These are phyloP conservation scores for Zonotrichia leucophrys DNA, from an alignment of 2,113 vertebrate genomes.

Conservation along the genomic window DNA sequence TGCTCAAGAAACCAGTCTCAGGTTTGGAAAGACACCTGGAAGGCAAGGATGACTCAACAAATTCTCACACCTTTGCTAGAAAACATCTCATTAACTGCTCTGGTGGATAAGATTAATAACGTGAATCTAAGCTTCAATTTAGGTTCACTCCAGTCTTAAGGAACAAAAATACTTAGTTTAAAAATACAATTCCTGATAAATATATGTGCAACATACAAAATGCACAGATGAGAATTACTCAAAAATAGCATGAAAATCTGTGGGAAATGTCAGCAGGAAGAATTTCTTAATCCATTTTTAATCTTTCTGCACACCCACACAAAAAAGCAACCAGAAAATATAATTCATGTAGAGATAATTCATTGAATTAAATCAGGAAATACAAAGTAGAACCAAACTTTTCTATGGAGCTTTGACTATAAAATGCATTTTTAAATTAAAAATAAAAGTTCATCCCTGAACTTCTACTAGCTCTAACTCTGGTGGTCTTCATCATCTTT, in stretches of 20 bases:
- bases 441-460: not conserved
- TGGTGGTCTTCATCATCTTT: not conserved
- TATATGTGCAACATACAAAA: not conserved
- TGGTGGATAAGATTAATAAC: not conserved
- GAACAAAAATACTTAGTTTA: not conserved
- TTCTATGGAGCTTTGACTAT: not conserved
- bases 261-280: conserved; percentile 4
- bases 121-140: not conserved
- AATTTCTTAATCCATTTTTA: not conserved
- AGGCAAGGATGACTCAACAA: not conserved
- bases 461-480: not conserved
- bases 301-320: not conserved
- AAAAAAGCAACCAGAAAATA: not conserved
- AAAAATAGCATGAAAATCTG: not conserved
- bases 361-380: not conserved
- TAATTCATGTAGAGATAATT: not conserved
- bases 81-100: not conserved
- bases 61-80: not conserved
- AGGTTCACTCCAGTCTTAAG: not conserved
- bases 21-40: not conserved
- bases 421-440: not conserved
- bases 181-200: not conserved
- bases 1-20: not conserved
- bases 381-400: not conserved
- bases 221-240: not conserved